Evolutionary conservation across 2,113 vertebrate species (phyloP).

Genomic region (Falco punctatus): DNA sequence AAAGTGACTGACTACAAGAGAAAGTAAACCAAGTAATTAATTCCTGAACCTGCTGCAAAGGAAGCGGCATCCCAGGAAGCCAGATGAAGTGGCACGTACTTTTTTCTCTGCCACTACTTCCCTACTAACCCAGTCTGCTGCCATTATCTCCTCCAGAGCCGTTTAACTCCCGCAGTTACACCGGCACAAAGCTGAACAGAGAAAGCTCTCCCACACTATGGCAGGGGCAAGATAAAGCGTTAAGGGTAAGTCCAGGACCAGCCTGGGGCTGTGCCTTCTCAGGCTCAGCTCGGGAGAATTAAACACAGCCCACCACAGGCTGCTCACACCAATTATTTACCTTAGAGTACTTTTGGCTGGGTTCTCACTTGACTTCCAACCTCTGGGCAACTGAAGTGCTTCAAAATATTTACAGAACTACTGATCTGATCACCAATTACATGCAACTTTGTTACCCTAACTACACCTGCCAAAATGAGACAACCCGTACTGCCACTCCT

Average conservation of each 20-base stretch:
- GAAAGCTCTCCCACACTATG: neutral
- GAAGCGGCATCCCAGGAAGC: neutral
- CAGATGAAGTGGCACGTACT: neutral
- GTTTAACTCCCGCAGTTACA: neutral
- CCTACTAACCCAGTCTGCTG: neutral
- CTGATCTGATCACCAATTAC: neutral
- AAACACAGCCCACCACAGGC: neutral
- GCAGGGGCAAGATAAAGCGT: neutral
- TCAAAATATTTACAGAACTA: neutral
- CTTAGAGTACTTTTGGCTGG: neutral
- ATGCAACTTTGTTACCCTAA: too few relatives aligned
- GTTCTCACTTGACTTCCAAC: neutral
- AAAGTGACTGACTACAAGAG: constrained; percentile 91
- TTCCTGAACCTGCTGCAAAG: neutral
- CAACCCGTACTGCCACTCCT: rapidly evolving
- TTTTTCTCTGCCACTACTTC: neutral
- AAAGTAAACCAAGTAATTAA: neutral
- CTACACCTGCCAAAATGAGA: neutral
- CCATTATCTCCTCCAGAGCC: neutral
- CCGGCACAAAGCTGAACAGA: neutral
- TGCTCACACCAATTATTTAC: neutral
- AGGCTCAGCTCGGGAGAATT: neutral
- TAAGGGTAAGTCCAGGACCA: neutral
- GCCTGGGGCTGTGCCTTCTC: neutral
- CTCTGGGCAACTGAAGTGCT: neutral